Base-by-base conservation (phyloP, 2,113 vertebrate species). In the Hippocampus guttulatus region DNA sequence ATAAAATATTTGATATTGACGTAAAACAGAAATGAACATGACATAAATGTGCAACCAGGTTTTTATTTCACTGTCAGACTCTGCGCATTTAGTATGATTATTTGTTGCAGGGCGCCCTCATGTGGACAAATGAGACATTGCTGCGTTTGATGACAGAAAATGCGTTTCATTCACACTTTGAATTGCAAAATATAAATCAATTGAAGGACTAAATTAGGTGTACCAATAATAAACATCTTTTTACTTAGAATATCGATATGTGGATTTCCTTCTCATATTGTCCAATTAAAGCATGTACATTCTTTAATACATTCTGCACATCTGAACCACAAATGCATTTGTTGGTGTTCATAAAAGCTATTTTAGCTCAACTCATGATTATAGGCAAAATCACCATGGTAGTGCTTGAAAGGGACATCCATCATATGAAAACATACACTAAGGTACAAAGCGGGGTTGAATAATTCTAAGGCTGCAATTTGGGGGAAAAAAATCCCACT, bases 51-150 rank as follows among this genome's bases (percentile, higher is more conserved):
- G 25, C 25, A 27, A 60, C 27, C 23, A 38, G 7, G 12, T 43
- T 33, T 47, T 5, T 54, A n/a, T 33, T 15, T 40, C 10, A 60
- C 1, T 60, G 33, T 11, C 10, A 43, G 7, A 8, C 1, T 0
- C 15, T 27, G 14, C 15, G 41, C 0, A n/a, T 12, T 21, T 15
- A 5, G 3, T 2, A n/a, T 0, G 0, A 18, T 45, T 73, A 18
- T 45, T 73, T 71, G 30, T 84, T 60, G 51, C 21, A 69, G 38
- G 58, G 76, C 83, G 3, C 88, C 83, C 81, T 80, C 88, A 57
- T 75, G 85, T 85, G 89, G 88, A 87, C 73, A 83, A 69, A 81
- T 47, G 0, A 15, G 69, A 57, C 69, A 76, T 20, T 73, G 71
- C 69, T 71, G 58, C 2, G n/a, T 14, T 75, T 68, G 63, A 21